Percentiles rank a stretch among this genome's conserved stretches.
phyloP scores from a whole-genome alignment of 2,113 vertebrate species.

The Heterotis niloticus region DNA sequence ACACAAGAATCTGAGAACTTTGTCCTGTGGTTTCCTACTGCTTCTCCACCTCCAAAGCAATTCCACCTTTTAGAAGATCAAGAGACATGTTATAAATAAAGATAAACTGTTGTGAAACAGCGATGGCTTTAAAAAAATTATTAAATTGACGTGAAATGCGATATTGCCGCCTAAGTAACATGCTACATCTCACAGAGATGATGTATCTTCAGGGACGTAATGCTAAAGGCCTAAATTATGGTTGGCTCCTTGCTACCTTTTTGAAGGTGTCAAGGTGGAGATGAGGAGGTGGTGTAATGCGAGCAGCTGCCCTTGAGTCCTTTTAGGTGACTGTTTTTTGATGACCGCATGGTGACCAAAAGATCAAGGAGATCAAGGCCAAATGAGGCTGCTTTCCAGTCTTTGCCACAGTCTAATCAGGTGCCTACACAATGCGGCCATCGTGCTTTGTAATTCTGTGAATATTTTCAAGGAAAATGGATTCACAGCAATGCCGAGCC shows the following conservation, averaged over 20 bases:
- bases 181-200: not conserved
- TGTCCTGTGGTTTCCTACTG: no score
- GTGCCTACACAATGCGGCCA: not conserved
- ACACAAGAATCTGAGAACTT: no score
- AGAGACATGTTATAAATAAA: no score
- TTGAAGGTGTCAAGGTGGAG: not conserved
- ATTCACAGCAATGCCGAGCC: not conserved
- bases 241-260: not conserved
- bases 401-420: no score
- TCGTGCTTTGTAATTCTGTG: no score
- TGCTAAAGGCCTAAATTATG: not conserved
- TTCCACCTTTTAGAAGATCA: no score
- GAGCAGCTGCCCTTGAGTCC: not conserved
- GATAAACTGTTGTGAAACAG: no score
- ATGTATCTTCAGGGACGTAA: not conserved
- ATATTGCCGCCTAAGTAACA: no score
- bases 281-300: not conserved
- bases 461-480: not conserved
- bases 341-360: not conserved
- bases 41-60: no score
- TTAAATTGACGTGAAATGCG: no score
- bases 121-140: no score
- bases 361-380: not conserved
- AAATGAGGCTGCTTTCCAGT: not conserved
- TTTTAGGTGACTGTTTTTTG: slow-evolving; percentile 6